A percentile compares a stretch with the other conserved stretches of the same genome.
These are phyloP conservation scores for Alces alces DNA, from an alignment of 2,113 vertebrate genomes.

Conservation along the genomic window DNA sequence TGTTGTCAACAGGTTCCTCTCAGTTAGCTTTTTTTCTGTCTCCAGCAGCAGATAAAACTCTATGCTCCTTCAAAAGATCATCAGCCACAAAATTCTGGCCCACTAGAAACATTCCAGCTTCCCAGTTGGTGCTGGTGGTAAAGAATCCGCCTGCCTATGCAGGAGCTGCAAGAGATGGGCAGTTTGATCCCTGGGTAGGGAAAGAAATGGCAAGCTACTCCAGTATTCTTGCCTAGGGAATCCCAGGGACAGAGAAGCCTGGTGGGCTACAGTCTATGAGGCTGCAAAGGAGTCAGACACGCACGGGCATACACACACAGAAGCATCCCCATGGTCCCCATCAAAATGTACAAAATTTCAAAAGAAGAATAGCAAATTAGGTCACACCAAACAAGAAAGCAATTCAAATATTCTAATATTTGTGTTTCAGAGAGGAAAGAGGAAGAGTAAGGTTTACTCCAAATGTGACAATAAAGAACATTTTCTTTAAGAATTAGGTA, in stretches of 20 bases:
- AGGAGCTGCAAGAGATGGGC: not conserved
- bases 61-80: not conserved
- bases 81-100: not conserved
- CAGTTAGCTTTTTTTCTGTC: not conserved
- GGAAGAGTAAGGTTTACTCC: not conserved
- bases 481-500: conserved; percentile 2
- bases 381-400: not conserved
- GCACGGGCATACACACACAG: not conserved
- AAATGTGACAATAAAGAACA: not conserved
- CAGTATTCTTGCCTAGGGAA: not conserved
- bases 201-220: not conserved
- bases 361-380: not conserved
- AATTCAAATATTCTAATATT: not conserved
- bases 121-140: not conserved
- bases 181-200: not conserved
- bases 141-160: not conserved
- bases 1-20: not conserved
- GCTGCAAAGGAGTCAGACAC: not conserved
- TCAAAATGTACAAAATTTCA: not conserved
- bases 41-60: not conserved
- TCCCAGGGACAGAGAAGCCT: not conserved
- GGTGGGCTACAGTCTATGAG: not conserved
- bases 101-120: not conserved
- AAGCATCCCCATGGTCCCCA: not conserved
- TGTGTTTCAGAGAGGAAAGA: not conserved